Evolutionary conservation across 2,888 invertebrate species (phyloP).

Genomic region (Plebejus melissa): DNA sequence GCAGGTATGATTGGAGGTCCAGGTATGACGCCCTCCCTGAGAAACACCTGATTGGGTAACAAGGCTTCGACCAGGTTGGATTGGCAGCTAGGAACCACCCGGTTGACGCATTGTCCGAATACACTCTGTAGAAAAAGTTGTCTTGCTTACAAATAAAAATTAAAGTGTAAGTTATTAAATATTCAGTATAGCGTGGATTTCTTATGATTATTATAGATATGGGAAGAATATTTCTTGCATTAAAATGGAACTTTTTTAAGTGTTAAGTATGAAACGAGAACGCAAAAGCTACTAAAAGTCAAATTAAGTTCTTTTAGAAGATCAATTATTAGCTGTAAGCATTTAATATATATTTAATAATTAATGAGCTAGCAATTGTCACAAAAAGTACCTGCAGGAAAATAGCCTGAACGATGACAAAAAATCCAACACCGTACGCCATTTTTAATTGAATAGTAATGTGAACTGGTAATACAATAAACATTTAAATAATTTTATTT

Average conservation of each 20-base stretch:
- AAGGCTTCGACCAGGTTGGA: conserved; percentile 42
- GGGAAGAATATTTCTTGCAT: too few relatives aligned
- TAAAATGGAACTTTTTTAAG: too few relatives aligned
- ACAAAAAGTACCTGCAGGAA: conserved; percentile 37
- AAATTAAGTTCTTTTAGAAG: too few relatives aligned
- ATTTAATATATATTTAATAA: too few relatives aligned
- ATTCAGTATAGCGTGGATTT: too few relatives aligned
- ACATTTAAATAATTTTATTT: conserved; percentile 14
- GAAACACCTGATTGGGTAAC: conserved; percentile 41
- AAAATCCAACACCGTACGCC: conserved; percentile 34
- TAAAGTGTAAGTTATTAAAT: too few relatives aligned
- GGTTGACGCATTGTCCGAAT: conserved; percentile 49
- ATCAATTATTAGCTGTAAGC: too few relatives aligned
- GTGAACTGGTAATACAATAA: not conserved
- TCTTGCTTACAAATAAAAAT: not conserved
- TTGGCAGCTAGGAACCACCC: conserved; percentile 43
- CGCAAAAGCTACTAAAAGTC: too few relatives aligned
- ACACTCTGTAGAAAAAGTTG: conserved; percentile 45
- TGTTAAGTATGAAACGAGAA: too few relatives aligned
- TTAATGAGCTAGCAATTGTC: not conserved
- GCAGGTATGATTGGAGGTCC: conserved; percentile 33
- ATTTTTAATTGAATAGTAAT: conserved; percentile 34
- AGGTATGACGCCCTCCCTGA: conserved; percentile 40
- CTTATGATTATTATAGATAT: too few relatives aligned
- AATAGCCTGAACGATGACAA: conserved; percentile 35